Conservation (phyloP, 2,888 invertebrate species). For the Muschampia plurimacula region DNA sequence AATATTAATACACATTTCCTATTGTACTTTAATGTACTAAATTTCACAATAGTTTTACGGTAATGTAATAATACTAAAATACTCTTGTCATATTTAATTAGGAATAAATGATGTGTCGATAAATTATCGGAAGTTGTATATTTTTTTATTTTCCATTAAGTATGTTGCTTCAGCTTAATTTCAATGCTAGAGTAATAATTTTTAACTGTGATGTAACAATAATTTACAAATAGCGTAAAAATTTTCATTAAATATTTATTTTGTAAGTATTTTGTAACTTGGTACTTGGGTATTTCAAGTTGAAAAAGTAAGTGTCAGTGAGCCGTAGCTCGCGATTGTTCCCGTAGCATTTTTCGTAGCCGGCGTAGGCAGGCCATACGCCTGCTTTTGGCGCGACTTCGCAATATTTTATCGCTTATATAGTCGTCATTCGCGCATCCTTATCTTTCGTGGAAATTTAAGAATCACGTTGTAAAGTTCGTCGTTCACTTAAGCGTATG, state of each 20-base stretch:
- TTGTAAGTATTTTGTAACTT: not conserved
- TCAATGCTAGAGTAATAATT: not conserved
- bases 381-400: slow-evolving; percentile 46
- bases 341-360: slow-evolving; percentile 33
- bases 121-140: slow-evolving; percentile 27
- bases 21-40: not conserved
- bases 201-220: too few species aligned
- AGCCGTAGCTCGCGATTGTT: slow-evolving; percentile 58
- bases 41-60: not conserved
- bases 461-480: slow-evolving; percentile 34
- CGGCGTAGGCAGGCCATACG: slow-evolving; percentile 49
- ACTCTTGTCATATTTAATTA: slow-evolving; percentile 24
- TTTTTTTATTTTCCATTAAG: slow-evolving; percentile 11
- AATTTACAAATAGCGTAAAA: not conserved
- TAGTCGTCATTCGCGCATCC: slow-evolving; percentile 34
- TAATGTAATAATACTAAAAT: not conserved
- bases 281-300: not conserved
- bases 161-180: not conserved
- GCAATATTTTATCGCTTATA: slow-evolving; percentile 43
- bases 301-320: not conserved
- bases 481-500: slow-evolving; percentile 6
- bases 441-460: slow-evolving; percentile 40
- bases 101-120: slow-evolving; percentile 33
- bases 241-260: not conserved
- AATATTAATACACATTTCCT: too few species aligned